These are phyloP conservation scores for Anastrepha obliqua DNA, from an alignment of 1,140 invertebrate species.

Conservation along the genomic window DNA sequence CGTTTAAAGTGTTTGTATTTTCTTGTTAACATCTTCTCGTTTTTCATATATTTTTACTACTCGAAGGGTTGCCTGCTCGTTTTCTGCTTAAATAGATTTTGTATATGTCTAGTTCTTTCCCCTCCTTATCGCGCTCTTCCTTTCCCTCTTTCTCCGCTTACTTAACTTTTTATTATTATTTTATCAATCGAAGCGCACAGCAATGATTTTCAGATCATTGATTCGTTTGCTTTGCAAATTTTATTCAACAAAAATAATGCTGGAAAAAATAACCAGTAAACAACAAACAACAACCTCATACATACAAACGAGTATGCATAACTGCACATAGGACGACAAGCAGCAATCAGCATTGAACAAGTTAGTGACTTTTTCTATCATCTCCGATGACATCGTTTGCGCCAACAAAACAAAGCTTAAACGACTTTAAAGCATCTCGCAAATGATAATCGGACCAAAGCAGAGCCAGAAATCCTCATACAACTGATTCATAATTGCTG, in stretches of 20 bases:
- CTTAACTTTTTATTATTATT: conserved; percentile 7
- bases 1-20: too few relatives aligned
- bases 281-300: not conserved
- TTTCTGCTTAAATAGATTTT: too few relatives aligned
- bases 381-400: not conserved
- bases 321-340: not conserved
- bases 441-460: not conserved
- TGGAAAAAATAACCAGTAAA: not conserved
- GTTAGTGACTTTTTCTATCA: conserved; percentile 2
- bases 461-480: not conserved
- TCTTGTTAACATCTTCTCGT: too few relatives aligned
- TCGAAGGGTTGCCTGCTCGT: too few relatives aligned
- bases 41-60: too few relatives aligned
- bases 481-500: conserved; percentile 28
- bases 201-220: conserved; percentile 49
- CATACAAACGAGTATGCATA: not conserved
- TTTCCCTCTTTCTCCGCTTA: not conserved
- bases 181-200: conserved; percentile 45
- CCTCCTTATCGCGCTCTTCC: too few relatives aligned
- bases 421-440: conserved; percentile 10
- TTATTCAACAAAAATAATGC: conserved; percentile 23
- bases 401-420: conserved; percentile 7
- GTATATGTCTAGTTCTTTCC: not conserved
- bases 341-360: conserved; percentile 37
- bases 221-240: conserved; percentile 48